A percentile compares a stretch with the other conserved stretches of the same genome.
Evolutionary conservation across 2,888 invertebrate genomes (phyloP).

Genomic region (Physocephala rufipes): DNA sequence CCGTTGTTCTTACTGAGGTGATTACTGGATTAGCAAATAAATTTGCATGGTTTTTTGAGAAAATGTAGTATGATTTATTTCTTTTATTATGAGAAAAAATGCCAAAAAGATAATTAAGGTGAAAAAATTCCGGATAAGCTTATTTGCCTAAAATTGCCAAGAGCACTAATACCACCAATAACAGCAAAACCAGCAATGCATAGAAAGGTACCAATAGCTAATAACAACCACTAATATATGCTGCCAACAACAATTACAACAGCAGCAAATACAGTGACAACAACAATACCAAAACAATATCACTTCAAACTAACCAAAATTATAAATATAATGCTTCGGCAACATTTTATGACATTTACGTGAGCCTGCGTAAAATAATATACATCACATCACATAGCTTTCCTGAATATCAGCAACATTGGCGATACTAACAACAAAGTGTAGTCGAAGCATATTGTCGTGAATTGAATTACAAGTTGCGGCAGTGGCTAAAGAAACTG

Average conservation of each 20-base stretch:
- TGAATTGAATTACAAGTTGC: constrained; percentile 22
- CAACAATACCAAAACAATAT: background rate
- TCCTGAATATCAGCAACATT: constrained; percentile 38
- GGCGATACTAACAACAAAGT: constrained; percentile 4
- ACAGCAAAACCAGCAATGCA: background rate
- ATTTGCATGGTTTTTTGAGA: too few relatives aligned
- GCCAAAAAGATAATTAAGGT: too few relatives aligned
- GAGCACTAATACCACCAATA: too few relatives aligned
- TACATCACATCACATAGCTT: constrained; percentile 48
- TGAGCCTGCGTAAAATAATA: constrained; percentile 50
- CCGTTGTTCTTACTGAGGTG: too few relatives aligned
- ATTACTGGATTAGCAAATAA: too few relatives aligned
- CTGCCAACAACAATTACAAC: constrained; percentile 29
- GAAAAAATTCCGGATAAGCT: too few relatives aligned
- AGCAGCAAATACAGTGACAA: background rate
- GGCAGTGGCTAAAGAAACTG: constrained; percentile 42
- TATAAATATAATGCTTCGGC: constrained; percentile 43
- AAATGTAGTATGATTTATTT: too few relatives aligned
- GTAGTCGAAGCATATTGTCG: background rate
- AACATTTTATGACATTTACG: constrained; percentile 36
- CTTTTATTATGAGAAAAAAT: too few relatives aligned
- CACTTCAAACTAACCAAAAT: constrained; percentile 23
- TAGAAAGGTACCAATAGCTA: background rate
- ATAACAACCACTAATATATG: background rate
- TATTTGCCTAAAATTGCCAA: too few relatives aligned